Evolutionary conservation across 2,888 invertebrate species (phyloP).

Genomic region (Platypus cylindrus): DNA sequence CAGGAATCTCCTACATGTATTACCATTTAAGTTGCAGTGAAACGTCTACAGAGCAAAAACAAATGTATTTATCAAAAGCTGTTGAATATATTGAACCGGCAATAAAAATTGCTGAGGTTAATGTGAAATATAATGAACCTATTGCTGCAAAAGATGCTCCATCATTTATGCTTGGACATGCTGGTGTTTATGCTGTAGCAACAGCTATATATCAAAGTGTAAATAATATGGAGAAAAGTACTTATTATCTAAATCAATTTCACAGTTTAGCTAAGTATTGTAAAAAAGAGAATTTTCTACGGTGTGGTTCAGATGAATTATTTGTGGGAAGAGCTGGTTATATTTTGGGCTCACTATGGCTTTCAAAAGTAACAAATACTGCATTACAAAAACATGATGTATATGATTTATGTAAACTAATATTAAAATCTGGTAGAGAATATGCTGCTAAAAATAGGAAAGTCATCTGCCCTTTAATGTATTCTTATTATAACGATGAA

Average conservation of each 20-base stretch:
- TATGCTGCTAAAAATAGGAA: conserved; percentile 48
- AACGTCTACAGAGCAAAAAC: conserved; percentile 35
- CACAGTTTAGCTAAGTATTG: conserved; percentile 34
- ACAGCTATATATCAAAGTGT: conserved; percentile 45
- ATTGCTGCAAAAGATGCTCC: conserved; percentile 40
- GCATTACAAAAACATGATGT: conserved; percentile 39
- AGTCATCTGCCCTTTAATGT: conserved; percentile 64
- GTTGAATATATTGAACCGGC: conserved; percentile 51
- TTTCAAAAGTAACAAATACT: conserved; percentile 44
- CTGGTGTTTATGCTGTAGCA: conserved; percentile 63
- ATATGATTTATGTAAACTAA: conserved; percentile 52
- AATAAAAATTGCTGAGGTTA: conserved; percentile 32
- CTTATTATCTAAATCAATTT: conserved; percentile 33
- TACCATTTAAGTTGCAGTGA: conserved; percentile 51
- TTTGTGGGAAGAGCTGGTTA: conserved; percentile 75
- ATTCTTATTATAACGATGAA: conserved; percentile 53
- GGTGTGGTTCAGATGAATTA: conserved; percentile 67
- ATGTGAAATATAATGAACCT: neutral
- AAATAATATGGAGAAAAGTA: conserved; percentile 34
- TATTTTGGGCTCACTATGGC: conserved; percentile 62
- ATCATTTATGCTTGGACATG: conserved; percentile 67
- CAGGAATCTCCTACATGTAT: conserved; percentile 66
- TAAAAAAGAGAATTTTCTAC: conserved; percentile 43
- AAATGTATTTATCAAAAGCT: conserved; percentile 44
- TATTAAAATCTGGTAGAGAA: conserved; percentile 57